Evolutionary conservation across 2,888 invertebrate species (phyloP).

Genomic region (Augiades crinisus): DNA sequence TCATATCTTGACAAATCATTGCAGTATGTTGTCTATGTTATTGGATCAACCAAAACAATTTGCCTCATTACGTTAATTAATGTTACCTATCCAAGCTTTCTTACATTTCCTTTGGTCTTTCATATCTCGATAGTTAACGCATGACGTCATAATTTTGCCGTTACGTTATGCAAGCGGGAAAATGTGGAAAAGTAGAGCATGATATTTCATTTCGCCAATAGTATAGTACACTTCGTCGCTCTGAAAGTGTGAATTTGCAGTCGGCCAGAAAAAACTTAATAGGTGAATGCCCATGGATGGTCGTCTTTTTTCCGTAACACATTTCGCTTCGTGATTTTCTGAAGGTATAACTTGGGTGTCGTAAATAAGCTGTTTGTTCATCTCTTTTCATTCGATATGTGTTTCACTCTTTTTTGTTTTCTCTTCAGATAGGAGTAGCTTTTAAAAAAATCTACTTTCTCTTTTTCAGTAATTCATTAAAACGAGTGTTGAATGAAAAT

Average conservation of each 20-base stretch:
- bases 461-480: neutral
- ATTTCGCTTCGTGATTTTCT: neutral
- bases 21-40: too few species aligned
- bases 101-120: neutral
- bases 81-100: too few species aligned
- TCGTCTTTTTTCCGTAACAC: neutral
- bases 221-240: neutral
- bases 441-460: too few species aligned
- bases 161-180: neutral
- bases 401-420: neutral
- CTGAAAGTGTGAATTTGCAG: neutral
- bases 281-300: neutral
- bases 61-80: too few species aligned
- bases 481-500: conserved; percentile 4
- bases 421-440: too few species aligned
- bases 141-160: neutral
- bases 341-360: neutral
- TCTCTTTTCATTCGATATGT: too few species aligned
- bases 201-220: conserved; percentile 4
- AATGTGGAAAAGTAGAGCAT: neutral
- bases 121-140: neutral
- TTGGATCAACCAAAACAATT: too few species aligned
- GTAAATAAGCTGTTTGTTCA: too few species aligned
- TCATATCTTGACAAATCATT: too few species aligned
- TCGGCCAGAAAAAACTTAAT: neutral